Percentiles rank a stretch among this genome's conserved stretches.
Conservation (phyloP, 2,888 invertebrate genomes). For the Drosophila robusta region DNA sequence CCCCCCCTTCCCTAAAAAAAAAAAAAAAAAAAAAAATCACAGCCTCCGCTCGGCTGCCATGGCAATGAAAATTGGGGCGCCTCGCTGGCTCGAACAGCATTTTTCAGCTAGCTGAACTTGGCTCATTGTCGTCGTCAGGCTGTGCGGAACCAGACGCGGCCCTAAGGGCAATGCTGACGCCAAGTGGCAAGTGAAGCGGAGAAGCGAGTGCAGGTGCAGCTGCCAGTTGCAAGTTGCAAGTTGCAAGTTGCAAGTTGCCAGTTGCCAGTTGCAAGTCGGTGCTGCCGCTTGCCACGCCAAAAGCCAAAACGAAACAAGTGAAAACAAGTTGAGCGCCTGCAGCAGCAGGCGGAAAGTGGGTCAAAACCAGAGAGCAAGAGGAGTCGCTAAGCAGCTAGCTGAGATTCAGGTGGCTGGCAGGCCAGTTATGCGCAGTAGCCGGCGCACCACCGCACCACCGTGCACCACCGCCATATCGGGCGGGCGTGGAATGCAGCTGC, state of each 20-base stretch:
- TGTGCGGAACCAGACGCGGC: slow-evolving; percentile 62
- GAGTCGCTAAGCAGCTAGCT: slow-evolving; percentile 43
- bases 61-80: slow-evolving; percentile 45
- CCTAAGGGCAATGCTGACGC: slow-evolving; percentile 63
- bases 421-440: slow-evolving; percentile 61
- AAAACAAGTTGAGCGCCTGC: slow-evolving; percentile 73
- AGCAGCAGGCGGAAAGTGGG: slow-evolving; percentile 70
- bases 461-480: slow-evolving; percentile 35
- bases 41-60: slow-evolving; percentile 11
- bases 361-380: slow-evolving; percentile 60
- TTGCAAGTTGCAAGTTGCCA: slow-evolving; percentile 22
- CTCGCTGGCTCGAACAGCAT: slow-evolving; percentile 29
- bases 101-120: slow-evolving; percentile 5
- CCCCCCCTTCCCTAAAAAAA: neutral
- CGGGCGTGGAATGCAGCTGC: slow-evolving; percentile 58
- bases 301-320: slow-evolving; percentile 74
- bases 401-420: slow-evolving; percentile 59
- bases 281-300: slow-evolving; percentile 48
- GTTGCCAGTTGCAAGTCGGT: slow-evolving; percentile 22
- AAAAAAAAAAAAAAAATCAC: neutral
- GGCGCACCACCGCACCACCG: slow-evolving; percentile 9
- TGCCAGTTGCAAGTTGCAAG: slow-evolving; percentile 39
- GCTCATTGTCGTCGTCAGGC: slow-evolving; percentile 33
- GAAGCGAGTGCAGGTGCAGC: slow-evolving; percentile 36
- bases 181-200: slow-evolving; percentile 8